Conservation (phyloP, 2,797 vertebrate species). For the Synaphobranchus kaupii region DNA sequence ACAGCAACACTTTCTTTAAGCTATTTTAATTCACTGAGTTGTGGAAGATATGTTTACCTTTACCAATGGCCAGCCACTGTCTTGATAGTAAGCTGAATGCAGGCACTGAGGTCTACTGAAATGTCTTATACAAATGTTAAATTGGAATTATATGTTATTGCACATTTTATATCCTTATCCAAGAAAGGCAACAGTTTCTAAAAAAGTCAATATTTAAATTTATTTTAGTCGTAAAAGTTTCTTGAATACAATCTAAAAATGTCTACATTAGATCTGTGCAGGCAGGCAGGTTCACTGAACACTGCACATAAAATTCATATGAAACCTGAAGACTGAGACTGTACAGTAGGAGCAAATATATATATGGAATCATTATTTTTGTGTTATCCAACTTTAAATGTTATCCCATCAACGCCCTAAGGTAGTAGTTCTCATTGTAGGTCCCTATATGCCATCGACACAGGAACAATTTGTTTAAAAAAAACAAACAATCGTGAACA, state of each 20-base stretch:
- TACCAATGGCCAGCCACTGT: neutral
- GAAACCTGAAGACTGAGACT: neutral
- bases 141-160: neutral
- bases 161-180: neutral
- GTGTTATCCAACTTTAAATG: neutral
- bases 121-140: neutral
- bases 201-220: neutral
- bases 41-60: neutral
- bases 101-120: neutral
- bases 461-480: no score
- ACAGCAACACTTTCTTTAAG: neutral
- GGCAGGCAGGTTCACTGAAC: neutral
- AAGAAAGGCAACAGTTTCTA: neutral
- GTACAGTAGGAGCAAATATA: neutral
- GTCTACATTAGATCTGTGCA: neutral
- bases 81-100: neutral
- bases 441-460: neutral
- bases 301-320: neutral
- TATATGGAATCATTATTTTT: neutral
- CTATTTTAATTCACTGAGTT: neutral
- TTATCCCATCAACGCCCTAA: neutral
- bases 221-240: neutral
- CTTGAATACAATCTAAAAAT: neutral
- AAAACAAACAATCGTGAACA: no score
- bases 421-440: neutral